Evolutionary conservation across 2,888 invertebrate genomes (phyloP), one percentile per base, ranked within the genome.

Genomic region (Ptilodon capucinus): DNA sequence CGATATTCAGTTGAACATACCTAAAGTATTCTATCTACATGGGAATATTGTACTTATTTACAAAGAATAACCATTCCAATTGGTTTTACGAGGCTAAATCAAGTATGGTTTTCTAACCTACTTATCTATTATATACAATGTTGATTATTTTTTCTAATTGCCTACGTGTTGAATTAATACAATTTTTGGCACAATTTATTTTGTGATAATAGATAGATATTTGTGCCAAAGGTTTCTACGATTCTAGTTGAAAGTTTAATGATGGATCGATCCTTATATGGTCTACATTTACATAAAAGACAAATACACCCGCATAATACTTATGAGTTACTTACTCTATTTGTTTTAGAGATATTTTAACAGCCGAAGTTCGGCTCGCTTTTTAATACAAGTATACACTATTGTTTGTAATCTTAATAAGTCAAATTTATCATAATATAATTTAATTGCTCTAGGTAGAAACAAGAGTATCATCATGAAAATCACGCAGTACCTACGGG

Each of bases 11-110:
- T 60, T 51, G 44, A 64, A 51, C 55, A 54, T 54, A n/a, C n/a
- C n/a, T n/a, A n/a, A 62, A 17, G 54, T 48, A 36, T 54, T 54
- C 59, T 85, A 86, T 85, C 85, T 87, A 88, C 84, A 86, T 65
- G 70, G 71, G 73, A 69, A 71, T n/a, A 68, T 65, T 65, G 64
- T 71, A 70, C 57, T 57, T 81, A 82, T 79, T 70, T 81, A 81
- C 80, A 83, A 57, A 70, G 48, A 67, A 54, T 46, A 48, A 51
- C 46, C 41, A 58, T 48, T 51, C 50, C 30, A 56, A 49, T 44
- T 42, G 38, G 41, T 35, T 41, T 16, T 9, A 25, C 13, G 41
- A 40, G 42, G 46, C 36, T 45, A 35, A 9, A 48, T 39, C 42
- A 58, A 49, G 41, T 50, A 49, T 51, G 14, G 42, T 40, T 43